Base-by-base conservation (phyloP, 2,113 vertebrate species). In the Eptesicus fuscus region DNA sequence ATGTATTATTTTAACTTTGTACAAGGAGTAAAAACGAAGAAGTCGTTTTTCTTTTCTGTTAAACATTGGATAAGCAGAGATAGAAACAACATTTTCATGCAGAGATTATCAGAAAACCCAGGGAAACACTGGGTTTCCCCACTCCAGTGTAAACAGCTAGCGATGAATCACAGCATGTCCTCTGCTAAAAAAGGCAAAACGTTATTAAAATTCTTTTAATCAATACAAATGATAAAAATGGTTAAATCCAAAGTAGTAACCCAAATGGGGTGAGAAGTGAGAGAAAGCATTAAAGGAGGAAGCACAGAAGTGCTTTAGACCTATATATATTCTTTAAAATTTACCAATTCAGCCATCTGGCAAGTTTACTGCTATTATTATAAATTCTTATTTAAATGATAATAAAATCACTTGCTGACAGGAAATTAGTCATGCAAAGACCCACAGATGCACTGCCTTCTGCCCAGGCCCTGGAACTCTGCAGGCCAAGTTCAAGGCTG, bases 341-440 rank as follows among this genome's bases (percentile, higher is more conserved):
- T 95, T 96, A 96, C 63, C 56, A 95, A 61, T 90, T 92, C 67
- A 87, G 91, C 93, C 97, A 98, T 96, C 96, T 98, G 97, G 91
- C 93, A 97, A 96, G 63, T 97, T 98, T 95, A 95, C 73, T 93
- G 76, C 84, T 96, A 97, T 97, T 97, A 98, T 96, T 98, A 96
- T 85, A 98, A 96, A 97, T 97, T 97, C 83, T 97, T 97, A 97
- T 98, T 98, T 98, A 97, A 98, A 98, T 94, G 93, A 96, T 96
- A 98, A 96, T 97, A 98, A 98, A 98, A 97, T 95, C 90, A 83
- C 35, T 94, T 97, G 90, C 97, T 97, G 97, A 98, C 94, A 96
- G 92, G 88, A 97, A 98, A 98, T 98, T 97, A 98, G 98, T 98
- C 97, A 98, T 97, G 96, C 97, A 94, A 97, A 83, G 91, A 94